These are phyloP conservation scores for Polydrusus pterygomalis DNA, from an alignment of 2,888 invertebrate species.

Conservation along the genomic window DNA sequence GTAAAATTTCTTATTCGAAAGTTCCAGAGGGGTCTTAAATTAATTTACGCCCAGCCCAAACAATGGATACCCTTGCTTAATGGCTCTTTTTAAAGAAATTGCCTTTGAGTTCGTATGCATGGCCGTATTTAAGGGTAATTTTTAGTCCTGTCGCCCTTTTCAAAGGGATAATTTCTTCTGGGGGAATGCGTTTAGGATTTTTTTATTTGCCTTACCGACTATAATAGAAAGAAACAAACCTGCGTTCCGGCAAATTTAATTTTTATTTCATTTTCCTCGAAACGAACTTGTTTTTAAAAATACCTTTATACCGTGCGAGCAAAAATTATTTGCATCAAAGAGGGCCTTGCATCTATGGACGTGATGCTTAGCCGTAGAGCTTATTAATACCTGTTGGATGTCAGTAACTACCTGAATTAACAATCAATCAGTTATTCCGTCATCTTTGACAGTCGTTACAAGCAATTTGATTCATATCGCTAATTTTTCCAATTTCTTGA, in stretches of 20 bases:
- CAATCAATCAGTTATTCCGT: too few relatives aligned
- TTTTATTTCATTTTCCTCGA: neutral
- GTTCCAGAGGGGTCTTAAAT: slow-evolving; percentile 54
- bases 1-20: slow-evolving; percentile 54
- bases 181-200: slow-evolving; percentile 37
- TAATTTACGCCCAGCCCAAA: slow-evolving; percentile 56
- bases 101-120: slow-evolving; percentile 52
- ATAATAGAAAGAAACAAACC: neutral
- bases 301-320: too few relatives aligned
- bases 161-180: slow-evolving; percentile 49
- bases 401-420: too few relatives aligned
- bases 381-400: too few relatives aligned
- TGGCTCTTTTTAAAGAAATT: slow-evolving; percentile 54
- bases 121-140: slow-evolving; percentile 49
- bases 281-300: too few relatives aligned
- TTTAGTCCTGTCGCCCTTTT: slow-evolving; percentile 53
- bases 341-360: too few relatives aligned
- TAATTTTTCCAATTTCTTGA: too few relatives aligned
- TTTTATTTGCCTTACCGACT: slow-evolving; percentile 17
- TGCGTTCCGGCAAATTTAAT: slow-evolving; percentile 16
- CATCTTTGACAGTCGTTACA: too few relatives aligned
- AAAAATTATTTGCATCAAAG: too few relatives aligned
- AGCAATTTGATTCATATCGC: too few relatives aligned
- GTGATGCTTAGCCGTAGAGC: too few relatives aligned
- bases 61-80: slow-evolving; percentile 55